phyloP scores from a whole-genome alignment of 2,113 vertebrate genomes.

The Delphinapterus leucas region DNA sequence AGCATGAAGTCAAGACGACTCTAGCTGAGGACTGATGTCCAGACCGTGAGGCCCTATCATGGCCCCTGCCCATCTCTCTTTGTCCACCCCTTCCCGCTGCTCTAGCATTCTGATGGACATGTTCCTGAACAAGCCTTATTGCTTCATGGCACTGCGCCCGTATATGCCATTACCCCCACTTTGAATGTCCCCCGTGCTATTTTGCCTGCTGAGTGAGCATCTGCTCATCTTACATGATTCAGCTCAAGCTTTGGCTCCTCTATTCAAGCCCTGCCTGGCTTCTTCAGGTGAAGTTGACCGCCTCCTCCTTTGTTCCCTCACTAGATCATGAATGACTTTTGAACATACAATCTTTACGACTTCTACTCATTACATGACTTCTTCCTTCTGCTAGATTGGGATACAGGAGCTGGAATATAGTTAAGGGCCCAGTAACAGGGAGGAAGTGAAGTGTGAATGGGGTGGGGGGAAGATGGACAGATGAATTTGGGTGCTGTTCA shows the following conservation, averaged over 20 bases:
- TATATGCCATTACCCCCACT: not conserved
- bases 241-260: not conserved
- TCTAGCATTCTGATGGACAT: not conserved
- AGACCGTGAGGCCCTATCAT: not conserved
- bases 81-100: accelerated
- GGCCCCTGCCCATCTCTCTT: too few species aligned
- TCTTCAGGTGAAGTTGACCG: not conserved
- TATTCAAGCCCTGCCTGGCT: not conserved
- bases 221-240: not conserved
- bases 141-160: not conserved
- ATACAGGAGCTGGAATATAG: not conserved
- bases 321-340: not conserved
- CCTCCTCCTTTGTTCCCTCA: not conserved
- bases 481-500: not conserved
- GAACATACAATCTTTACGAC: not conserved
- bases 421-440: not conserved
- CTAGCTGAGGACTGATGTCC: not conserved
- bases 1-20: not conserved
- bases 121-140: accelerated
- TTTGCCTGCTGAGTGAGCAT: not conserved
- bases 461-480: accelerated
- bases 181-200: not conserved
- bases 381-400: not conserved
- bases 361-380: not conserved
- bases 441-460: not conserved